Percentiles rank a stretch among this genome's conserved stretches.
Conservation (phyloP, 2,113 vertebrate species). For the Leptocoma aspasia region DNA sequence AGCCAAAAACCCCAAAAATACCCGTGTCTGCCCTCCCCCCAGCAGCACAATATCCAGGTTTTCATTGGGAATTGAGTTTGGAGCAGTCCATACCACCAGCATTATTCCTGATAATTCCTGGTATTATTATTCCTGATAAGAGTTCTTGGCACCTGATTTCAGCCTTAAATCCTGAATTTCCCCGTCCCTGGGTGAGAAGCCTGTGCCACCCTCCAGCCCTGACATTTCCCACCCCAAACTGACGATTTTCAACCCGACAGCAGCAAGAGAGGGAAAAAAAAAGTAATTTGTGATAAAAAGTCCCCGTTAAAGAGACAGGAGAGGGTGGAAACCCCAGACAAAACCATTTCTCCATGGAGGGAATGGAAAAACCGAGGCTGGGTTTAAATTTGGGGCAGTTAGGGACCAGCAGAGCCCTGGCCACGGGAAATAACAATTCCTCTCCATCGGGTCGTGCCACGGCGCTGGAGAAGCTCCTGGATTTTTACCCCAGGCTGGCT, state of each 20-base stretch:
- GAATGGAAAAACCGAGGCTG: not conserved
- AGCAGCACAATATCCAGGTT: fast-evolving
- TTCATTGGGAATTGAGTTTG: fast-evolving
- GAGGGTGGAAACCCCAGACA: not conserved
- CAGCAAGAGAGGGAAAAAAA: fast-evolving
- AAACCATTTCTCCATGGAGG: not conserved
- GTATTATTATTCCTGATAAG: too few relatives aligned
- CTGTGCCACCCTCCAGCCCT: fast-evolving
- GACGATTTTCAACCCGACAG: not conserved
- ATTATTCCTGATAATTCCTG: too few relatives aligned
- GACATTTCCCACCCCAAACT: fast-evolving
- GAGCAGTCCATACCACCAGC: fast-evolving
- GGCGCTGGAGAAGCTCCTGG: fast-evolving
- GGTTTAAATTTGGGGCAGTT: not conserved
- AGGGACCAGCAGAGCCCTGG: not conserved
- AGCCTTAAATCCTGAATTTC: not conserved
- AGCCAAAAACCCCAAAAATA: not conserved
- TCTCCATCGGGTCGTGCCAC: not conserved
- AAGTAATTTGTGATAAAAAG: not conserved
- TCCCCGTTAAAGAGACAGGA: not conserved
- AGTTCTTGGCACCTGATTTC: fast-evolving
- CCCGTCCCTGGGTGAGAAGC: fast-evolving
- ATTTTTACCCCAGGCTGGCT: not conserved
- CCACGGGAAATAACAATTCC: not conserved
- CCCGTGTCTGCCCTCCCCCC: fast-evolving